Evolutionary conservation across 2,888 invertebrate genomes (phyloP).

Genomic region (Dicyrtoma fusca): DNA sequence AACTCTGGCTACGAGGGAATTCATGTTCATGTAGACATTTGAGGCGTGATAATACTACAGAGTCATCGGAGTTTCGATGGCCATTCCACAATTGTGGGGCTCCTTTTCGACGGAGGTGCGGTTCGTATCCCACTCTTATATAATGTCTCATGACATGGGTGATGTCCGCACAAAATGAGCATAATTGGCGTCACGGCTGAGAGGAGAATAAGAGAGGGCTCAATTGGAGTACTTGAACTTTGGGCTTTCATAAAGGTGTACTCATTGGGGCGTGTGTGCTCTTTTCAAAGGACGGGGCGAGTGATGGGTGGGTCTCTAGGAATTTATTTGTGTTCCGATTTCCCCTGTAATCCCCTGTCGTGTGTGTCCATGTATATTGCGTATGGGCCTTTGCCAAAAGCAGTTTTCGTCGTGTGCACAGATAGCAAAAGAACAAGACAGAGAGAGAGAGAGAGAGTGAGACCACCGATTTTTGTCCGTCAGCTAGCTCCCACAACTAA

Average conservation of each 20-base stretch:
- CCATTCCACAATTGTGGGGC: too few species aligned
- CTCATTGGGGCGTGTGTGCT: slow-evolving; percentile 9
- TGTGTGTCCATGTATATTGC: neutral
- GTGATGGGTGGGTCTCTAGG: slow-evolving; percentile 30
- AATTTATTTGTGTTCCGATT: slow-evolving; percentile 18
- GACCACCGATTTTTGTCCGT: neutral
- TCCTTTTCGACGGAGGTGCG: too few species aligned
- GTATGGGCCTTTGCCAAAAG: slow-evolving; percentile 28
- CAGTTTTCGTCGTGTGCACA: slow-evolving; percentile 27
- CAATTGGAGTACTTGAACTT: slow-evolving; percentile 24
- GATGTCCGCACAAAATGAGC: slow-evolving; percentile 19
- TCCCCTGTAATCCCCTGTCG: neutral
- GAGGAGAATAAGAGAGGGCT: slow-evolving; percentile 19
- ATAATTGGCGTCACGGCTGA: slow-evolving; percentile 20
- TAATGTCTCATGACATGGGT: too few species aligned
- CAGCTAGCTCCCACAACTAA: neutral
- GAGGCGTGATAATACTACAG: neutral
- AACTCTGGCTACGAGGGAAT: too few species aligned
- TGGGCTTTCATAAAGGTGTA: neutral
- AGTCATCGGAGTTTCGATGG: neutral
- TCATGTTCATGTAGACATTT: too few species aligned
- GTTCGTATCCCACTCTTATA: neutral
- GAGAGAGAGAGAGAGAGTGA: too few species aligned
- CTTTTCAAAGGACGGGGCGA: slow-evolving; percentile 3
- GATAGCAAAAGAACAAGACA: too few species aligned